Evolutionary conservation across 2,113 vertebrate genomes (phyloP), one percentile per base, ranked within the genome.

Genomic region (Pogonocichla stellata): DNA sequence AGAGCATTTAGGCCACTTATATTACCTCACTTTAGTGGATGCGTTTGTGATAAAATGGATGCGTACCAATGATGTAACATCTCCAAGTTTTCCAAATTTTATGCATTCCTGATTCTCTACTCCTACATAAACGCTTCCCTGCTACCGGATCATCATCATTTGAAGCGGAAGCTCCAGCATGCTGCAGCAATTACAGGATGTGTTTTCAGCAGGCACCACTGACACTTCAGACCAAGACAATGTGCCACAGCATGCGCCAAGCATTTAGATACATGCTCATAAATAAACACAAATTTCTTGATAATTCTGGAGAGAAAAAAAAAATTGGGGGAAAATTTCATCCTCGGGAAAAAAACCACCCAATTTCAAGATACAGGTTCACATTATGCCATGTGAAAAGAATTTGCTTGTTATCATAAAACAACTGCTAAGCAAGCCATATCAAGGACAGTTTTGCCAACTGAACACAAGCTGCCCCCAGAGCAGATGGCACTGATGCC

Each of bases 41-140:
- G 10, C 0, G 0, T 19, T 24, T 0, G 20, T 36, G 62, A 70
- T 65, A 75, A 84, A 93, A 87, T 4, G 8, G 34, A 72, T 17
- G 31, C 4, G 1, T 20, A 56, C 7, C n/a, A 26, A 19, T 1
- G 23, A 89, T 15, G 36, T 24, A 38, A 62, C 0, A 2, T 43
- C 48, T 50, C 16, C 38, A 34, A 29, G 9, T 70, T 85, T 53
- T 31, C 53, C 54, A 50, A 50, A 9, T 62, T 88, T 78, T 58
- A 80, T 0, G 0, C 38, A 56, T 38, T 80, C 64, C 60, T 34
- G 57, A 34, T 38, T 62, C 64, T 34, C 9, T 51, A 36, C 47
- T 86, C 80, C 64, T n/a, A 17, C 51, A 34, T 38, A 75, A 60
- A 65, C 5, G 48, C 22, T 67, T 69, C 51, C 45, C 33, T 70